Evolutionary conservation across 1,140 invertebrate species (phyloP).

Genomic region (Neodiprion fabricii): DNA sequence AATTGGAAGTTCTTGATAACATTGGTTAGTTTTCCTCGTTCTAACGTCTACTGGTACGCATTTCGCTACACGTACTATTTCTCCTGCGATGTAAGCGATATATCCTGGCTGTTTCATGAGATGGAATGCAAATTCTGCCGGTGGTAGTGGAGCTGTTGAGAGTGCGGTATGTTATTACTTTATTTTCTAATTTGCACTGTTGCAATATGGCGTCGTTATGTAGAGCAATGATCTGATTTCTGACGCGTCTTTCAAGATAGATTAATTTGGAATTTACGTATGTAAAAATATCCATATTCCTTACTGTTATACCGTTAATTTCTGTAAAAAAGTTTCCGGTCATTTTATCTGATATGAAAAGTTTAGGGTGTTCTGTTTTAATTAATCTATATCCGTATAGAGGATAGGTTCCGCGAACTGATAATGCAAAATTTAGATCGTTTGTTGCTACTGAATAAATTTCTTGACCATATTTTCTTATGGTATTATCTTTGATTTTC

Average conservation of each 20-base stretch:
- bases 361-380: neutral
- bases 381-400: neutral
- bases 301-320: neutral
- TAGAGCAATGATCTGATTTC: neutral
- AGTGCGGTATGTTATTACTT: neutral
- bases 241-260: neutral
- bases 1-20: constrained; percentile 12
- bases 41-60: neutral
- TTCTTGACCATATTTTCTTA: neutral
- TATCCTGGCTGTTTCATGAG: neutral
- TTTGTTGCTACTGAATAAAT: neutral
- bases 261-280: neutral
- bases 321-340: neutral
- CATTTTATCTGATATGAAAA: neutral
- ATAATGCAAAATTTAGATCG: neutral
- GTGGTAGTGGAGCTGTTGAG: neutral
- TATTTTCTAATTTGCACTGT: neutral
- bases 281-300: neutral
- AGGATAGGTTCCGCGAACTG: neutral
- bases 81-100: neutral
- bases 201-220: neutral
- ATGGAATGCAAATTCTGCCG: neutral
- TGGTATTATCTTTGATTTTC: neutral
- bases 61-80: neutral
- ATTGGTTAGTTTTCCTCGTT: neutral